Percentiles rank a stretch among this genome's conserved stretches.
Conservation (phyloP, 2,113 vertebrate species). For the Callaeas wilsoni region DNA sequence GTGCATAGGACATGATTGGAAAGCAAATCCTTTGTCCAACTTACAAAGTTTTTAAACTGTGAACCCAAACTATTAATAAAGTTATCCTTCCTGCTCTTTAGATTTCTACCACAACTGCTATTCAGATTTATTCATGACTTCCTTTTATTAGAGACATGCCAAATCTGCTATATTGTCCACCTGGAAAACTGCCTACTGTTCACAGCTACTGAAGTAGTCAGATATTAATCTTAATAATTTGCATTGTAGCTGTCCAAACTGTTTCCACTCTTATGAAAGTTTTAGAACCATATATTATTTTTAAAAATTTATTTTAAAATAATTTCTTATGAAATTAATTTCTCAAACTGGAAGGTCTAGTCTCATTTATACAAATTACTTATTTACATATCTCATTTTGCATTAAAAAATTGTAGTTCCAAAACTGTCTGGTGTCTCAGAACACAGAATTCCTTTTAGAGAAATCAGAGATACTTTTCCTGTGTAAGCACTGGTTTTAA, state of each 20-base stretch:
- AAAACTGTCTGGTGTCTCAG: not conserved
- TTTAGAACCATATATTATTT: not conserved
- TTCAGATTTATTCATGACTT: slow-evolving; percentile 46
- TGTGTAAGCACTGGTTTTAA: not conserved
- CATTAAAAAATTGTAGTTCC: not conserved
- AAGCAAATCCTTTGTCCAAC: not conserved
- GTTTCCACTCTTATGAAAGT: not conserved
- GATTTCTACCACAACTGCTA: slow-evolving; percentile 21
- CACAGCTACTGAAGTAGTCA: slow-evolving; percentile 3
- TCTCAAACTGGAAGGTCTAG: not conserved
- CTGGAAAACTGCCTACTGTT: slow-evolving; percentile 24
- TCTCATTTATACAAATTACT: not conserved
- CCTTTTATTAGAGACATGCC: slow-evolving; percentile 27
- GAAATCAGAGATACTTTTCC: not conserved
- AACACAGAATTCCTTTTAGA: not conserved
- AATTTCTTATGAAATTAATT: not conserved
- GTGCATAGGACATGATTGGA: not conserved
- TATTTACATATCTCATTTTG: not conserved
- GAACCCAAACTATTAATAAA: slow-evolving; percentile 50
- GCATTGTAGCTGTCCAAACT: not conserved
- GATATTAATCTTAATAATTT: slow-evolving; percentile 16
- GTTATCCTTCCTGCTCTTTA: slow-evolving; percentile 38
- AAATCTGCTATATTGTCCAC: slow-evolving; percentile 28
- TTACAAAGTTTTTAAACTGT: not conserved
- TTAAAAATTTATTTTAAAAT: not conserved